These are phyloP conservation scores for Hirundo rustica DNA, from an alignment of 2,797 vertebrate species.

Conservation along the genomic window DNA sequence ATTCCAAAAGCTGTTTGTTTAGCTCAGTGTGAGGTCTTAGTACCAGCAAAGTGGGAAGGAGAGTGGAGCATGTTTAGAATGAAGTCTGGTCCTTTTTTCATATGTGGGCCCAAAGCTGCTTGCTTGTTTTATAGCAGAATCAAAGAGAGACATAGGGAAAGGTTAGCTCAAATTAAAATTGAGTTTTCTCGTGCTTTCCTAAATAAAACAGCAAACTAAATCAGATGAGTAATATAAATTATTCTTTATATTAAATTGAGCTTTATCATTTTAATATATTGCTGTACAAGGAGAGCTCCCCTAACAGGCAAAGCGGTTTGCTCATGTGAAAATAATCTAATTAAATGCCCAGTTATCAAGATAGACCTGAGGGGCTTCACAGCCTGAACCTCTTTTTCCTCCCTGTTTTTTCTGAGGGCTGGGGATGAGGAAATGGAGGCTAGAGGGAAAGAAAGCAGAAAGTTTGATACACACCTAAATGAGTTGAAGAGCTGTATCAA, in stretches of 20 bases:
- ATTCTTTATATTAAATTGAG: slow-evolving; percentile 64
- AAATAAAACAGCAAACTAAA: slow-evolving; percentile 70
- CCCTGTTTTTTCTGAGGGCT: neutral
- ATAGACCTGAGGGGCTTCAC: neutral
- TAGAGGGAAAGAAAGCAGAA: neutral
- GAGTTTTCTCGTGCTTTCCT: slow-evolving; percentile 66
- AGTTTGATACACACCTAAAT: neutral
- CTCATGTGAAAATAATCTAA: slow-evolving; percentile 61
- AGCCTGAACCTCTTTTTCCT: neutral
- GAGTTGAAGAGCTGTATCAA: neutral
- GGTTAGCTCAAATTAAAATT: slow-evolving; percentile 67
- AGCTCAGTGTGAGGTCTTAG: slow-evolving; percentile 21
- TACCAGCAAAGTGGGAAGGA: slow-evolving; percentile 30
- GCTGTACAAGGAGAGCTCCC: slow-evolving; percentile 48
- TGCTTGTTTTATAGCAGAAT: slow-evolving; percentile 10
- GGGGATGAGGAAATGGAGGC: neutral
- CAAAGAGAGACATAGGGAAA: neutral
- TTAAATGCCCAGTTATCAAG: slow-evolving; percentile 65
- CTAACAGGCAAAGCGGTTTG: slow-evolving; percentile 59
- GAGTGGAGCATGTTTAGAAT: neutral
- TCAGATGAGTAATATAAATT: slow-evolving; percentile 66
- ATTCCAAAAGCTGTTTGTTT: slow-evolving; percentile 52
- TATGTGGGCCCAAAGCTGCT: slow-evolving; percentile 18
- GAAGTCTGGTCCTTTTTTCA: slow-evolving; percentile 24
- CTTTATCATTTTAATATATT: slow-evolving; percentile 63